phyloP scores from a whole-genome alignment of 1,140 invertebrate genomes.

The Neodiprion fabricii region DNA sequence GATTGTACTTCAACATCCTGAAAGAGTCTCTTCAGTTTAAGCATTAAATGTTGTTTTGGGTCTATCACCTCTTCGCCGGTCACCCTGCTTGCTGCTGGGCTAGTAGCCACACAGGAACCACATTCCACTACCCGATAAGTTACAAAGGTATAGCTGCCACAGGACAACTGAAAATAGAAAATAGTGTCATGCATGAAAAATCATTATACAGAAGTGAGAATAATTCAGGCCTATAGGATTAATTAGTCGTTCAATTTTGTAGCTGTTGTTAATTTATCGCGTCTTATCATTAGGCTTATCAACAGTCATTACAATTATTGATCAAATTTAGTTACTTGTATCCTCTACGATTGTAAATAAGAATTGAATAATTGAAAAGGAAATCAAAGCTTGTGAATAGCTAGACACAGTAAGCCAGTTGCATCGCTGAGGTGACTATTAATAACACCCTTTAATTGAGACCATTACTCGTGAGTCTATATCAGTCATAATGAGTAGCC shows the following conservation, averaged over 20 bases:
- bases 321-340: too few relatives aligned
- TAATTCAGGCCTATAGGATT: too few relatives aligned
- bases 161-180: constrained; percentile 76
- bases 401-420: constrained; percentile 9
- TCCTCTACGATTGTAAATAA: too few relatives aligned
- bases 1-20: constrained; percentile 95
- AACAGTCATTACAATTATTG: too few relatives aligned
- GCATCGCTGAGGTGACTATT: constrained; percentile 26
- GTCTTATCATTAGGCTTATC: too few relatives aligned
- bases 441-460: constrained; percentile 34
- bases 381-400: too few relatives aligned
- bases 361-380: too few relatives aligned
- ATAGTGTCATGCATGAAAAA: constrained; percentile 16
- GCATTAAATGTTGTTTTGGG: constrained; percentile 71
- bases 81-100: constrained; percentile 68
- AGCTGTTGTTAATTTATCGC: too few relatives aligned
- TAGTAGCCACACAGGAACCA: constrained; percentile 78
- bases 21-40: constrained; percentile 81
- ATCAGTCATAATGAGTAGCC: constrained; percentile 27
- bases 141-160: constrained; percentile 86
- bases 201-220: too few relatives aligned
- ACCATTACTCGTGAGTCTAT: constrained; percentile 22
- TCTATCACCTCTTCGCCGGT: constrained; percentile 69
- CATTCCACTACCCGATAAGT: constrained; percentile 82
- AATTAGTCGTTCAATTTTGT: too few relatives aligned